These are phyloP conservation scores for Acholoe squamosa DNA, from an alignment of 2,888 invertebrate species.

Conservation along the genomic window DNA sequence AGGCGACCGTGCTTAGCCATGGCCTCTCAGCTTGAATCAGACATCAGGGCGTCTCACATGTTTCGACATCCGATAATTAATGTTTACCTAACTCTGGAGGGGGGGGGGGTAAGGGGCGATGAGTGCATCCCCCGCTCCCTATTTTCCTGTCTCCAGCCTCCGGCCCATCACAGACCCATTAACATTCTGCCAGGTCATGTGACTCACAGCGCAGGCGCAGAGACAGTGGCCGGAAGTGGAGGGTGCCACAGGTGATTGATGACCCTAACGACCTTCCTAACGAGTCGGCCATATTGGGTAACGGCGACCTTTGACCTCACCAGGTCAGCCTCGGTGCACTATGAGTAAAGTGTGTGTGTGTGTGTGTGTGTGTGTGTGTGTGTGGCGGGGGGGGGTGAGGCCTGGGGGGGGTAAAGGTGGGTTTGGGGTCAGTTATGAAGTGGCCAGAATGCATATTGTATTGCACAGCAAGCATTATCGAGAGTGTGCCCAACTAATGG, in stretches of 20 bases:
- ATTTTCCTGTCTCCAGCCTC: background rate
- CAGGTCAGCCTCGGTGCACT: background rate
- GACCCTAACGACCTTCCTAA: constrained; percentile 29
- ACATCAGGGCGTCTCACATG: background rate
- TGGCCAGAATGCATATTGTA: background rate
- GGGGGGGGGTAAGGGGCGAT: background rate
- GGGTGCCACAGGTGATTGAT: constrained; percentile 33
- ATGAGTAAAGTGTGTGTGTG: constrained; percentile 17
- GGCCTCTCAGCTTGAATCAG: background rate
- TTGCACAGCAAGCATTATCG: no score
- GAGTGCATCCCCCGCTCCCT: no score
- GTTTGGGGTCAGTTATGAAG: background rate
- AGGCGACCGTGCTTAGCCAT: background rate
- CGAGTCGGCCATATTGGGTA: constrained; percentile 26
- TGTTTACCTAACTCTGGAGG: constrained; percentile 18
- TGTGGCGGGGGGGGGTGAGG: constrained; percentile 16
- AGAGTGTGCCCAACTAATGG: no score
- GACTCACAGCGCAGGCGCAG: constrained; percentile 30
- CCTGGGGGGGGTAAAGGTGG: background rate
- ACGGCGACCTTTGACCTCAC: constrained; percentile 1
- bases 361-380: constrained; percentile 23
- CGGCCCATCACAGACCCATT: background rate
- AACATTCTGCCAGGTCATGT: background rate
- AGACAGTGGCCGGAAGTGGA: constrained; percentile 9
- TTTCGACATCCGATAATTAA: background rate